phyloP scores from a whole-genome alignment of 2,113 vertebrate species.

The Myrmophylax atrothorax region DNA sequence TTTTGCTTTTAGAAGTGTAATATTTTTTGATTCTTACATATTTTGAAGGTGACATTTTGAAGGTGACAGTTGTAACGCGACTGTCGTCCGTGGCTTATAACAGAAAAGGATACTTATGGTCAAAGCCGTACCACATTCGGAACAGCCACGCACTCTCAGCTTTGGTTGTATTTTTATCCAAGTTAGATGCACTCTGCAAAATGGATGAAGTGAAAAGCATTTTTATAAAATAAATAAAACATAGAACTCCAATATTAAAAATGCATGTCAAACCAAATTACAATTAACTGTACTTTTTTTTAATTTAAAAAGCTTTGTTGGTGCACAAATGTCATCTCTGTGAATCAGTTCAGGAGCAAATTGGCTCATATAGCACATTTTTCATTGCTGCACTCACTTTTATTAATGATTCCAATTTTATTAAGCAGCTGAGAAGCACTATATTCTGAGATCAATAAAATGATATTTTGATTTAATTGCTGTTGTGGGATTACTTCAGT shows the following conservation, averaged over 20 bases:
- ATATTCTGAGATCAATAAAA: conserved; percentile 53
- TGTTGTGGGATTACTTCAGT: conserved; percentile 21
- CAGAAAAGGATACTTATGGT: conserved; percentile 87
- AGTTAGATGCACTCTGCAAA: conserved; percentile 69
- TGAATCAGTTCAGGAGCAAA: not conserved
- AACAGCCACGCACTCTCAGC: conserved; percentile 76
- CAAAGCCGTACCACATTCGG: conserved; percentile 84
- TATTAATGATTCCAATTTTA: conserved; percentile 55
- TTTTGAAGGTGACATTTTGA: not conserved
- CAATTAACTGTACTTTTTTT: not conserved
- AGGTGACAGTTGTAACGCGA: not conserved
- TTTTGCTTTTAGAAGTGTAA: not conserved
- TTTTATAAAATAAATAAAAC: conserved; percentile 1
- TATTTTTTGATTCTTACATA: not conserved
- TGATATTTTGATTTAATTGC: conserved; percentile 47
- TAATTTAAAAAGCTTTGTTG: not conserved
- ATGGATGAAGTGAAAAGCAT: not conserved
- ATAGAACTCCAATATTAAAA: conserved; percentile 3
- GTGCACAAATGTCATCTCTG: not conserved
- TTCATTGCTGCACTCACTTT: conserved; percentile 6
- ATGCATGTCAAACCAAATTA: not conserved
- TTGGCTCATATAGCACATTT: not conserved
- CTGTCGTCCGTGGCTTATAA: not conserved
- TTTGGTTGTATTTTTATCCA: conserved; percentile 70
- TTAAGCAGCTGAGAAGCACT: conserved; percentile 33